These are phyloP conservation scores for Aleadryas rufinucha DNA, from an alignment of 2,113 vertebrate species.

Conservation along the genomic window DNA sequence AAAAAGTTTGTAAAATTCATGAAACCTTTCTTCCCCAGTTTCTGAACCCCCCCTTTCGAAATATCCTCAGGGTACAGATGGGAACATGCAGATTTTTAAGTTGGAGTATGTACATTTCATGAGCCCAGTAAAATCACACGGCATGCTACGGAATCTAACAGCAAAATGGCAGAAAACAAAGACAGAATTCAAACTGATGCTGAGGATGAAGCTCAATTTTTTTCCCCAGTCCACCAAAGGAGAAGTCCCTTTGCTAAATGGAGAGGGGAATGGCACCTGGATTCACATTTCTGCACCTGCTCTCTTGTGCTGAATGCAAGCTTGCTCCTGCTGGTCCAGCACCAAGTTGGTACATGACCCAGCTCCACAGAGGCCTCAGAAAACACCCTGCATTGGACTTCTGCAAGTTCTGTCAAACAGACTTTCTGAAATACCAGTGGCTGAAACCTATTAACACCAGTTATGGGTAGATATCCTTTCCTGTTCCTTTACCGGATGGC, in stretches of 20 bases:
- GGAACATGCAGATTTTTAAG: constrained; percentile 26
- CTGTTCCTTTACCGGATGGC: neutral
- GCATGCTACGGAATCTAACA: neutral
- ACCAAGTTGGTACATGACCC: neutral
- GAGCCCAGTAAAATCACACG: neutral
- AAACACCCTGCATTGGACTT: neutral
- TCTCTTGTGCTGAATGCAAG: neutral
- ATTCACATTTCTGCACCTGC: neutral
- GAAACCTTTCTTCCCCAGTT: constrained; percentile 6
- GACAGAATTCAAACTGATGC: neutral
- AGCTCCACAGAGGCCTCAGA: neutral
- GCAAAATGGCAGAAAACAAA: neutral
- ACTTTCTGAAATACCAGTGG: neutral
- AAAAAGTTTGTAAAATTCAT: constrained; percentile 55
- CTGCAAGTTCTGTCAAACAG: neutral
- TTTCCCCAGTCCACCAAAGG: neutral
- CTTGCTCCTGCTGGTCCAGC: neutral
- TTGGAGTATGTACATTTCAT: neutral
- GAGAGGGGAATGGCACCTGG: neutral
- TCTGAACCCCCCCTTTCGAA: constrained; percentile 14
- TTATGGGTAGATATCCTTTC: neutral
- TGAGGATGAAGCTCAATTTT: neutral
- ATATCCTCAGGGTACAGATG: constrained; percentile 42
- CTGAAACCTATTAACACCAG: neutral
- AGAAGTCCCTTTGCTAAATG: neutral